phyloP scores from a whole-genome alignment of 2,797 vertebrate genomes.

The Esox lucius region DNA sequence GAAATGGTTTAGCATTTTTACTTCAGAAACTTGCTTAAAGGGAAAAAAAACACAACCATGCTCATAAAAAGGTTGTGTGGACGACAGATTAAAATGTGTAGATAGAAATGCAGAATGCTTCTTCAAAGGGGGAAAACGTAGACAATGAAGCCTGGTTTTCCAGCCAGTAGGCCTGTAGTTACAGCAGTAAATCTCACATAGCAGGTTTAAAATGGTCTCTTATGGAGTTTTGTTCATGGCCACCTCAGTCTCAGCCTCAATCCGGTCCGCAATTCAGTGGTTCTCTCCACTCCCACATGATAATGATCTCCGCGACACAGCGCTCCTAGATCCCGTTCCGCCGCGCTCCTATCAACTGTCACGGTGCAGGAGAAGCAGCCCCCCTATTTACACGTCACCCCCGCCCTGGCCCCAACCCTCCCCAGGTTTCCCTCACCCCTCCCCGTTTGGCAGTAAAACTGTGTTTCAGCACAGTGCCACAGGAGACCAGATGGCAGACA shows the following conservation, averaged over 20 bases:
- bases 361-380: background rate
- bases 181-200: background rate
- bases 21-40: background rate
- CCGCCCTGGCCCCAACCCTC: background rate
- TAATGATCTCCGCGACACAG: conserved; percentile 16
- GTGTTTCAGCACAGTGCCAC: conserved; percentile 6
- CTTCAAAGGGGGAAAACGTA: background rate
- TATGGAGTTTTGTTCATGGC: too few relatives aligned
- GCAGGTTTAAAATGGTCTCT: background rate
- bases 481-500: conserved; percentile 23
- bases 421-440: background rate
- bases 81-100: background rate
- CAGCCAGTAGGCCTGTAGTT: background rate
- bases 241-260: too few relatives aligned
- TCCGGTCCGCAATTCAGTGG: too few relatives aligned
- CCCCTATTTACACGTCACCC: background rate
- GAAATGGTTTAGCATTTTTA: background rate
- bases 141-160: too few relatives aligned
- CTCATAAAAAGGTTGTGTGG: background rate
- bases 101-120: background rate
- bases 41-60: background rate
- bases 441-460: conserved; percentile 5
- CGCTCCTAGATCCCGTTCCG: background rate
- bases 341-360: background rate
- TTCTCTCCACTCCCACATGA: background rate